Percentiles rank a stretch among this genome's conserved stretches.
These are phyloP conservation scores for Takifugu bimaculatus DNA, from an alignment of 2,113 vertebrate species.

Conservation along the genomic window DNA sequence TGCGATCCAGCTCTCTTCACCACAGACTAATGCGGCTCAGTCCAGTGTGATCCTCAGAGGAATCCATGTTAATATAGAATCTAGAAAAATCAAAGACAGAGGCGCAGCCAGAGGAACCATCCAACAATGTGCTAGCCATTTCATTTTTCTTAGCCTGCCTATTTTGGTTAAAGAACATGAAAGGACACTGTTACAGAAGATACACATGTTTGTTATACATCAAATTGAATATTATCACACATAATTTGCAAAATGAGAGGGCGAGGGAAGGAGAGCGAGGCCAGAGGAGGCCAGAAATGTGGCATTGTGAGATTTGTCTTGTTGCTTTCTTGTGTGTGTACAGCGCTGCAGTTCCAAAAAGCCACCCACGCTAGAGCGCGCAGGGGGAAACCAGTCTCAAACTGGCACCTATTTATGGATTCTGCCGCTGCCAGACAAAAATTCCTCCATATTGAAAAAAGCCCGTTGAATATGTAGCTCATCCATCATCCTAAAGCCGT, in stretches of 20 bases:
- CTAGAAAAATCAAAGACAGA: slow-evolving; percentile 54
- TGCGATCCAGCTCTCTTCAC: slow-evolving; percentile 39
- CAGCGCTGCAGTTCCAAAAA: slow-evolving; percentile 59
- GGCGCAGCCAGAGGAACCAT: slow-evolving; percentile 46
- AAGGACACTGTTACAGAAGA: slow-evolving; percentile 25
- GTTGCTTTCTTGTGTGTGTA: slow-evolving; percentile 59
- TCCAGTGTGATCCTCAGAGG: slow-evolving; percentile 43
- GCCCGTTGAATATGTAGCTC: slow-evolving; percentile 53
- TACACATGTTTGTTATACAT: slow-evolving; percentile 61
- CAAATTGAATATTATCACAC: slow-evolving; percentile 58
- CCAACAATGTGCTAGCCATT: slow-evolving; percentile 26
- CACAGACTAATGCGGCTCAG: slow-evolving; percentile 52
- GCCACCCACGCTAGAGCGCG: slow-evolving; percentile 71
- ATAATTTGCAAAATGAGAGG: slow-evolving; percentile 46
- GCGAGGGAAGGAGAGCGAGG: slow-evolving; percentile 13
- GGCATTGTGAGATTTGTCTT: slow-evolving; percentile 60
- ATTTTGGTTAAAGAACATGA: slow-evolving; percentile 39
- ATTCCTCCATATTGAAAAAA: slow-evolving; percentile 67
- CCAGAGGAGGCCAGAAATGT: slow-evolving; percentile 50
- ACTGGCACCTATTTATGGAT: slow-evolving; percentile 77
- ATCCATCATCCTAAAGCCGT: slow-evolving; percentile 72
- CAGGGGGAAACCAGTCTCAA: slow-evolving; percentile 62
- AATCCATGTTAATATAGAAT: slow-evolving; percentile 57
- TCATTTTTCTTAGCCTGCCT: slow-evolving; percentile 43
- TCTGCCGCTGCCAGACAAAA: slow-evolving; percentile 67